Evolutionary conservation across 2,113 vertebrate species (phyloP).

Genomic region (Balaeniceps rex): DNA sequence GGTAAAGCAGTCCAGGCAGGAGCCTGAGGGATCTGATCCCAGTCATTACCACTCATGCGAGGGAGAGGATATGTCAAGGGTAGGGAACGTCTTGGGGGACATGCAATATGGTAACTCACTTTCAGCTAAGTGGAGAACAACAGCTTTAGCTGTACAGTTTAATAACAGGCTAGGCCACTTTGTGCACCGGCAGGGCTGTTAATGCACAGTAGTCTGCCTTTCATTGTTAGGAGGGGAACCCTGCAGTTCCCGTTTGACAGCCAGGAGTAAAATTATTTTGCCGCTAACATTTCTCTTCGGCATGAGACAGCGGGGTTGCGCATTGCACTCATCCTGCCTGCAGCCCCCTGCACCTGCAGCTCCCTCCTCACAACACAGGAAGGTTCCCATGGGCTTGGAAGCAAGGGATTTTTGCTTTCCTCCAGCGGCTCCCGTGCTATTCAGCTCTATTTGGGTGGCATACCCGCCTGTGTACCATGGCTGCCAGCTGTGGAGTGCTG

Average conservation of each 20-base stretch:
- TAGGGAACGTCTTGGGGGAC: constrained; percentile 58
- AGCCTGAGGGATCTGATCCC: constrained; percentile 53
- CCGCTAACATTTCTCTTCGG: neutral
- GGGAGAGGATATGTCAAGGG: constrained; percentile 64
- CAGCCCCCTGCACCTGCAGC: constrained; percentile 49
- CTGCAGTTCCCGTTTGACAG: constrained; percentile 52
- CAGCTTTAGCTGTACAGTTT: constrained; percentile 63
- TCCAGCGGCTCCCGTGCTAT: neutral
- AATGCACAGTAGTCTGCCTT: constrained; percentile 55
- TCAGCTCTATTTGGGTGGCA: constrained; percentile 65
- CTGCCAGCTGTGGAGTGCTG: constrained; percentile 65
- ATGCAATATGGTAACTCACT: constrained; percentile 68
- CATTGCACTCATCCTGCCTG: constrained; percentile 28
- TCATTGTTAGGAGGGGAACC: constrained; percentile 54
- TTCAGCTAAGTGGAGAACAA: constrained; percentile 64
- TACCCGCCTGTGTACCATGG: neutral
- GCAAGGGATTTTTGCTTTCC: constrained; percentile 29
- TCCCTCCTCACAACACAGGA: constrained; percentile 16
- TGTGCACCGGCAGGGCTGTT: constrained; percentile 53
- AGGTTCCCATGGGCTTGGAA: constrained; percentile 50
- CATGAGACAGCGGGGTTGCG: neutral
- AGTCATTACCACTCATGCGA: constrained; percentile 48
- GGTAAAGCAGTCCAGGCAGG: neutral
- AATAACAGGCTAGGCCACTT: constrained; percentile 61
- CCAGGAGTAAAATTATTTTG: constrained; percentile 52